Conservation (phyloP, 2,888 invertebrate genomes). For the Drosophila helvetica region DNA sequence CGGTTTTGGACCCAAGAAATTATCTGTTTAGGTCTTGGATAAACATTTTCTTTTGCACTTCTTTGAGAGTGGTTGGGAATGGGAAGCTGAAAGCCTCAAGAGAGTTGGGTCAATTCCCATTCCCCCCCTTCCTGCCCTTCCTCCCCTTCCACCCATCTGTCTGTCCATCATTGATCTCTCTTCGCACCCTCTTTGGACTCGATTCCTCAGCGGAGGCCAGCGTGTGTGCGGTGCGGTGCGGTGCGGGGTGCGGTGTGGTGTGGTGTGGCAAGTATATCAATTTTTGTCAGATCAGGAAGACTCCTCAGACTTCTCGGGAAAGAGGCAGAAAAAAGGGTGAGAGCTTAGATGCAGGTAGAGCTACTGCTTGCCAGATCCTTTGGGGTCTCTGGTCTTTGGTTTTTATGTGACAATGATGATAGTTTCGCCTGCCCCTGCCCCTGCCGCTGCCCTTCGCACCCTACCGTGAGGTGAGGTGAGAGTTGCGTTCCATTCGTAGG, state of each 20-base stretch:
- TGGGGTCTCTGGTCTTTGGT: not conserved
- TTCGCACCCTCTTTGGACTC: slow-evolving; percentile 4
- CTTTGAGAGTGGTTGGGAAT: not conserved
- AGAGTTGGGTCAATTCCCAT: slow-evolving; percentile 15
- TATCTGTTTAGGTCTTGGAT: slow-evolving; percentile 37
- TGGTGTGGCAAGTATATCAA: slow-evolving; percentile 53
- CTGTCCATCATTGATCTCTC: slow-evolving; percentile 27
- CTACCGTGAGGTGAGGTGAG: not conserved
- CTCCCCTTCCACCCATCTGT: not conserved
- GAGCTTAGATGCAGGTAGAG: slow-evolving; percentile 20
- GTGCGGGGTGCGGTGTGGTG: slow-evolving; percentile 20
- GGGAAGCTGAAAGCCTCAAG: not conserved
- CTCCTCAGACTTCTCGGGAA: slow-evolving; percentile 6
- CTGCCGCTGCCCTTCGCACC: not conserved
- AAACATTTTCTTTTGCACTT: slow-evolving; percentile 29
- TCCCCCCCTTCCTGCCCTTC: too few relatives aligned
- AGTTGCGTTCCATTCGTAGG: slow-evolving; percentile 10
- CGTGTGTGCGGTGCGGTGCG: slow-evolving; percentile 6
- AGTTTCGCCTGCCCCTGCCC: slow-evolving; percentile 38
- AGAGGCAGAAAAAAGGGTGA: not conserved
- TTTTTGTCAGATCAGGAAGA: slow-evolving; percentile 32
- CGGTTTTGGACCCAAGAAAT: not conserved
- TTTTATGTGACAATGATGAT: slow-evolving; percentile 46
- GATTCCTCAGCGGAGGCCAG: not conserved
- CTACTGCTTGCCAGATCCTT: slow-evolving; percentile 3